phyloP scores from a whole-genome alignment of 35 echinoderm and acorn worm genomes.

The Holothuria glaberrima region DNA sequence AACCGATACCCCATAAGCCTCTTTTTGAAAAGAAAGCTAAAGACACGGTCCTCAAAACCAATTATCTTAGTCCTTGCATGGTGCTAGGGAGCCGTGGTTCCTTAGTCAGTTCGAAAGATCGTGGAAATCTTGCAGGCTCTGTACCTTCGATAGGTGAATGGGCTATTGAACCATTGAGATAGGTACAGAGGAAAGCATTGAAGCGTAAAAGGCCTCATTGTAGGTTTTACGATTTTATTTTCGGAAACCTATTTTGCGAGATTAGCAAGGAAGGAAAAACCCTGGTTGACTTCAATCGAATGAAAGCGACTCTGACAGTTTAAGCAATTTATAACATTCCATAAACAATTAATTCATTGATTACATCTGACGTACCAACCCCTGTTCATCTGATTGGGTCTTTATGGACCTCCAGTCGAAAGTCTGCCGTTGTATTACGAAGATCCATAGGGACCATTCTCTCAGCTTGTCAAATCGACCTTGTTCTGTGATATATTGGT shows the following conservation, averaged over 20 bases:
- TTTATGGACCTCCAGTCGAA: no score
- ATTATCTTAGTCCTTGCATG: conserved; percentile 23
- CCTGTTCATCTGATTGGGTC: no score
- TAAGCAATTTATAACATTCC: conserved; percentile 35
- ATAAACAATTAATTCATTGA: conserved; percentile 34
- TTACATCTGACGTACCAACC: background rate
- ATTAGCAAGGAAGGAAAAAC: background rate
- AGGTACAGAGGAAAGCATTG: background rate
- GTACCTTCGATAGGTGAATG: no score
- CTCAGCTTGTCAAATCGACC: no score
- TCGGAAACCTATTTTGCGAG: conserved; percentile 1
- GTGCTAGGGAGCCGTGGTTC: no score
- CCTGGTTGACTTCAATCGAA: background rate
- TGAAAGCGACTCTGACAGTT: conserved; percentile 8
- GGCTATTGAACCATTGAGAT: no score
- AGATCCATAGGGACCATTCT: no score
- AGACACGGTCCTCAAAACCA: conserved; percentile 28
- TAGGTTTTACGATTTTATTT: background rate
- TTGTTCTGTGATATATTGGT: no score
- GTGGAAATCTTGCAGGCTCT: no score
- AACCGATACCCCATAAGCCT: conserved; percentile 39
- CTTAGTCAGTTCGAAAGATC: no score
- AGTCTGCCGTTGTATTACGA: no score
- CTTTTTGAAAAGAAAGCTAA: background rate
- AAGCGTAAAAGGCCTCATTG: background rate